A percentile compares a stretch with the other conserved stretches of the same genome.
Evolutionary conservation across 2,888 invertebrate genomes (phyloP).

Genomic region (Lepeophtheirus nordmannii): DNA sequence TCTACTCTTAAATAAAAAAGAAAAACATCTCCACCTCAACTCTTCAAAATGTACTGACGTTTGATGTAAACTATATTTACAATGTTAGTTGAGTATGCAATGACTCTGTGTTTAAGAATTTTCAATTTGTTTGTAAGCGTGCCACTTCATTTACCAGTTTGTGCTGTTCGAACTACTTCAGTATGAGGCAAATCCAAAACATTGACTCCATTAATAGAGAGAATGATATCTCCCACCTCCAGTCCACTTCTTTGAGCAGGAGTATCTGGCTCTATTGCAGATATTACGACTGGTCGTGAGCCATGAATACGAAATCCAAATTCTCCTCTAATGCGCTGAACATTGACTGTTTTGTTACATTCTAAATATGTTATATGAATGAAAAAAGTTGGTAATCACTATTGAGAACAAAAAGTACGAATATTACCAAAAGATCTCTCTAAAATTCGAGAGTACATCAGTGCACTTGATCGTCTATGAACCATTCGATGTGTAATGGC

Average conservation of each 20-base stretch:
- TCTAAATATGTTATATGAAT: constrained; percentile 40
- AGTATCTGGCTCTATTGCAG: constrained; percentile 82
- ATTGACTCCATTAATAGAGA: constrained; percentile 74
- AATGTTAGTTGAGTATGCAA: too few species aligned
- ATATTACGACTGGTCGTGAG: constrained; percentile 86
- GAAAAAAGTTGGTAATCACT: background rate
- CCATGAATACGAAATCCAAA: constrained; percentile 91
- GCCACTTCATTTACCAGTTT: constrained; percentile 47
- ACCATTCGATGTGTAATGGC: constrained; percentile 75
- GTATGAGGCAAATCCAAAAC: constrained; percentile 83
- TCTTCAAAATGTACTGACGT: too few species aligned
- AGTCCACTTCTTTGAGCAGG: constrained; percentile 75
- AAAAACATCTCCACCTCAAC: too few species aligned
- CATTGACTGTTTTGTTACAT: constrained; percentile 69
- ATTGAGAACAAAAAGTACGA: too few species aligned
- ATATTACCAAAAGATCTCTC: constrained; percentile 62
- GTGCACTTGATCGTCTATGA: constrained; percentile 71
- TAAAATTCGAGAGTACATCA: constrained; percentile 70
- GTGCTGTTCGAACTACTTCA: constrained; percentile 79
- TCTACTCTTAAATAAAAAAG: too few species aligned
- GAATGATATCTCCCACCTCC: constrained; percentile 83
- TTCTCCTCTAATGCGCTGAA: constrained; percentile 61
- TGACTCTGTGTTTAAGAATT: too few species aligned
- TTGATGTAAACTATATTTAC: too few species aligned
- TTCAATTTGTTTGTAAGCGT: too few species aligned